Evolutionary conservation across 2,113 vertebrate genomes (phyloP), one percentile per base, ranked within the genome.

Genomic region (Psittacus erithacus): DNA sequence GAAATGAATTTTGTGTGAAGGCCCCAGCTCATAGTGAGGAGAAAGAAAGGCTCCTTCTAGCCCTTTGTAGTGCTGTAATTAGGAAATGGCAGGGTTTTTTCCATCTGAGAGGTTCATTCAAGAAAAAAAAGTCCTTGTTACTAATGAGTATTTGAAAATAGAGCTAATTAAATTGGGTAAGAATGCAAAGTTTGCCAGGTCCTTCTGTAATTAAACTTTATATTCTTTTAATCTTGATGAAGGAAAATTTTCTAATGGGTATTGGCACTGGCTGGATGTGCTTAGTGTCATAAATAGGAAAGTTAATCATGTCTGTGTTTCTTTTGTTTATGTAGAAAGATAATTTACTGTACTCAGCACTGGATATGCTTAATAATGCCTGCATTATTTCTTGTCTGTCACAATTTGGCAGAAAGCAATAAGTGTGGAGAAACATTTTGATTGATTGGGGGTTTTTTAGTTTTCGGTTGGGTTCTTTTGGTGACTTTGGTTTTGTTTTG

Each of bases 91-190:
- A 63, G 62, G 17, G 12, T 43, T 83, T 96, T 87, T 90, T 94
- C 68, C 94, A 96, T 86, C 23, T 90, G 68, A 93, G 79, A 50
- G 86, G 53, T 39, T 82, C 88, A 95, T 86, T 83, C 83, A 63
- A 92, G 59, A 17, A 52, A 57, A 80, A 92, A 92, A 90, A 63
- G 82, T 92, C 44, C 77, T 91, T 62, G 81, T 95, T 81, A 15
- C 76, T 95, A 90, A 95, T 64, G 84, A 97, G 89, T 75, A 57
- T 93, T 97, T 92, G 60, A 93, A 95, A 91, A 83, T 68, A 86
- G 55, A 97, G 93, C 93, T 96, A 96, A 97, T 98, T 97, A 97
- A 97, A 93, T 68, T 79, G 92, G 57, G 31, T 76, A 59, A 78
- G 65, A 92, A 68, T 73, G 23, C 78, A 79, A 83, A 84, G 63